These are phyloP conservation scores for Litocranius walleri DNA, from an alignment of 2,113 vertebrate species.

Conservation along the genomic window DNA sequence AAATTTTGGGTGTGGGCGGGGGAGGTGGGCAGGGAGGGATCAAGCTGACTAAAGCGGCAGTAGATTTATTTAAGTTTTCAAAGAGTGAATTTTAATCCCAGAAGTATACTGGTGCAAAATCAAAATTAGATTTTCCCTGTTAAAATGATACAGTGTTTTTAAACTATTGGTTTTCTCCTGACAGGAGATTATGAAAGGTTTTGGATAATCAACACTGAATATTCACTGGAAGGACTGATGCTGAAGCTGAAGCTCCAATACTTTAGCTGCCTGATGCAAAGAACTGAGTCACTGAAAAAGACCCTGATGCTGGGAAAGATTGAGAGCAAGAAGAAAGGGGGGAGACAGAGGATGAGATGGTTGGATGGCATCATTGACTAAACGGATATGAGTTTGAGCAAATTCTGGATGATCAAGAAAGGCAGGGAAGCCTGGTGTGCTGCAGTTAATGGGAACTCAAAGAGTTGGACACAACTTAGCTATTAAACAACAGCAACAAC, in stretches of 20 bases:
- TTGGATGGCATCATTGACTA: not conserved
- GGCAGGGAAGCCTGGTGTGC: not conserved
- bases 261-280: accelerated
- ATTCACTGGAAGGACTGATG: not conserved
- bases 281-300: not conserved
- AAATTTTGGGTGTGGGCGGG: accelerated
- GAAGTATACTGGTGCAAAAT: not conserved
- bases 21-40: accelerated
- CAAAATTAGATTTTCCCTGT: not conserved
- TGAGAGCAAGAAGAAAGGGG: not conserved
- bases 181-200: not conserved
- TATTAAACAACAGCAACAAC: not conserved
- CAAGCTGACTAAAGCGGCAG: not conserved
- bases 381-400: not conserved
- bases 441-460: not conserved
- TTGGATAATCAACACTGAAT: not conserved
- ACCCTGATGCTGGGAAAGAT: not conserved
- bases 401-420: not conserved
- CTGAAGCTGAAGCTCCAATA: not conserved
- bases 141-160: not conserved
- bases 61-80: not conserved
- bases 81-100: not conserved
- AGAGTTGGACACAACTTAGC: not conserved
- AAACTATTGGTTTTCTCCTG: not conserved
- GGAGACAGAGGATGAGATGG: not conserved